Percentiles rank a stretch among this genome's conserved stretches.
phyloP scores from a whole-genome alignment of 2,797 vertebrate species.

The Masticophis lateralis region DNA sequence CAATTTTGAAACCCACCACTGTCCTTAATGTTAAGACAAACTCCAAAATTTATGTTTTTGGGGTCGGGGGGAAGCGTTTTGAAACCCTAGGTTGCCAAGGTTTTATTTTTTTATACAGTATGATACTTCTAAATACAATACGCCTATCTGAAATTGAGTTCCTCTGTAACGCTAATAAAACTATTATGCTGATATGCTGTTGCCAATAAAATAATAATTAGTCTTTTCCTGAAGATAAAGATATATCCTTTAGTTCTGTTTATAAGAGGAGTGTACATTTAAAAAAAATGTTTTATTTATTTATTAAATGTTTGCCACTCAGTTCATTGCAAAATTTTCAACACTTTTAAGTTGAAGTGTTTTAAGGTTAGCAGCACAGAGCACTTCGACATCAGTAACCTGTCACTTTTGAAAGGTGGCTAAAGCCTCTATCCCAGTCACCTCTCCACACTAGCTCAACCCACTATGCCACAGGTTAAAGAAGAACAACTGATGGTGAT shows the following conservation, averaged over 20 bases:
- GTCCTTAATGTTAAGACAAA: background rate
- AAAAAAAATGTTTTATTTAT: background rate
- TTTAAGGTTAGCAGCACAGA: background rate
- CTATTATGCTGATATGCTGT: background rate
- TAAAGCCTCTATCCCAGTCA: background rate
- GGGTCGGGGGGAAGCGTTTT: slow-evolving; percentile 8
- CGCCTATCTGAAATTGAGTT: background rate
- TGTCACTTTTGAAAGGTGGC: background rate
- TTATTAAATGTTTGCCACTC: background rate
- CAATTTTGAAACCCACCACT: too few relatives aligned
- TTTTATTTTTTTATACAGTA: background rate
- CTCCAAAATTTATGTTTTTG: background rate
- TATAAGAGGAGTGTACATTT: background rate
- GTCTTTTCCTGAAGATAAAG: background rate
- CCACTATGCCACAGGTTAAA: background rate
- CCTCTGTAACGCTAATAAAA: background rate
- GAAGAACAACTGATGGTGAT: background rate
- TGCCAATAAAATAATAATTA: background rate
- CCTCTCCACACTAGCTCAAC: background rate
- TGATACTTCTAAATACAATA: background rate
- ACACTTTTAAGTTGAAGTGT: background rate
- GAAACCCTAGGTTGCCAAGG: background rate
- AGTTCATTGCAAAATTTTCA: background rate
- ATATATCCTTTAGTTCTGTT: background rate
- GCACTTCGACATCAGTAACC: background rate